Evolutionary conservation across 2,888 invertebrate species (phyloP), one percentile per base, ranked within the genome.

Genomic region (Automeris io): DNA sequence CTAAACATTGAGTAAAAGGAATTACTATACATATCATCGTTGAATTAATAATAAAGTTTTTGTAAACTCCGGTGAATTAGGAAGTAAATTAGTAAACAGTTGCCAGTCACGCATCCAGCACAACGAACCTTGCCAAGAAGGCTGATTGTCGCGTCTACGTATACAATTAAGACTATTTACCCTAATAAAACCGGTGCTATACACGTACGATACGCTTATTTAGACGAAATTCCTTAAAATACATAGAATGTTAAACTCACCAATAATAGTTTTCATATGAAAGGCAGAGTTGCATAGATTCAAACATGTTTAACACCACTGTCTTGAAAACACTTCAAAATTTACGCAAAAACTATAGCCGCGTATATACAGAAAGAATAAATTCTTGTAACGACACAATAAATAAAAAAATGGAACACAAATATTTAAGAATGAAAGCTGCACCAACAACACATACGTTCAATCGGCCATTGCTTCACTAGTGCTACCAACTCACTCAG

Each of bases 181-280:
- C 22, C 16, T n/a, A 26, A 23, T 26, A 13, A 22, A 19, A 21
- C 29, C 35, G 23, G 12, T 9, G 33, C 31, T 35, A 34, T 18
- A 26, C 18, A 16, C 26, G 11, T 23, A 4, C 11, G 13, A 33
- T 32, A 33, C 12, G 34, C 33, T 18, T 33, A 18, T 40, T 43
- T 11, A 40, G 21, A 42, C 26, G 37, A 35, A 47, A 26, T 35
- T 16, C 37, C 22, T 18, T 29, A 35, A 46, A 26, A 43, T 31
- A 19, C 22, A 33, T 13, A 13, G 5, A 38, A 38, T 26, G 26
- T 26, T 36, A 33, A 40, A 79, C 82, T 81, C 68, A 82, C 82
- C 81, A 70, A 66, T 54, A 72, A 64, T 61, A 70, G 68, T 66
- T 69, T 69, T 73, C 61, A 61, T 58, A 61, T 51, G 53, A 63